Evolutionary conservation across 2,113 vertebrate species (phyloP).

Genomic region (Chaenogobius annularis): DNA sequence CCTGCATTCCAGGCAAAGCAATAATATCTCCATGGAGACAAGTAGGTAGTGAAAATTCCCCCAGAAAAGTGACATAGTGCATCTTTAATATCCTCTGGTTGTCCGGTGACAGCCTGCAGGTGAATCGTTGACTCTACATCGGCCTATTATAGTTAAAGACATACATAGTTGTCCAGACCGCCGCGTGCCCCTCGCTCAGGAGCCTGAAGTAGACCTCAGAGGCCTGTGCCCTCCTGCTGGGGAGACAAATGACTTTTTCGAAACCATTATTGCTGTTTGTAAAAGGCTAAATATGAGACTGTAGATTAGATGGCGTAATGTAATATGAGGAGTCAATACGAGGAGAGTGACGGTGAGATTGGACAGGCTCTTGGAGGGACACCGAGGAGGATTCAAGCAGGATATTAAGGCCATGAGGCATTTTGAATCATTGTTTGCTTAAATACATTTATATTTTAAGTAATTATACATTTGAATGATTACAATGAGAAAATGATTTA

Average conservation of each 20-base stretch:
- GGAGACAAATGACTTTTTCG: neutral
- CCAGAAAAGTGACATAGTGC: no score
- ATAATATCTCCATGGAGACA: neutral
- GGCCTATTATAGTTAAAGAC: neutral
- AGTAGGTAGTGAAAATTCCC: neutral
- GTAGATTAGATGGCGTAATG: neutral
- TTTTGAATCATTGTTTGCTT: conserved; percentile 21
- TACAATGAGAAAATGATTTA: conserved; percentile 10
- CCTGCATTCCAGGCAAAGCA: neutral
- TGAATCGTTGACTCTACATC: neutral
- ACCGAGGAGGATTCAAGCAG: conserved; percentile 39
- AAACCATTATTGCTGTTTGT: neutral
- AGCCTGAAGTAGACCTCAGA: neutral
- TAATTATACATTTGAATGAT: neutral
- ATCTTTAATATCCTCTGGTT: neutral
- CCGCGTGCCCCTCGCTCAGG: neutral
- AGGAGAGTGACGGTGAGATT: neutral
- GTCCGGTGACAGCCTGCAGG: neutral
- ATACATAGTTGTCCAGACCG: no score
- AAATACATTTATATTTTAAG: neutral
- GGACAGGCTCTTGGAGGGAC: conserved; percentile 33
- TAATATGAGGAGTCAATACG: neutral
- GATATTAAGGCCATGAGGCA: conserved; percentile 47
- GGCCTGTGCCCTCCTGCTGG: neutral
- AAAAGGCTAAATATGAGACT: neutral